Evolutionary conservation across 2,888 invertebrate species (phyloP), one percentile per base, ranked within the genome.

Genomic region (Amorpha juglandis): DNA sequence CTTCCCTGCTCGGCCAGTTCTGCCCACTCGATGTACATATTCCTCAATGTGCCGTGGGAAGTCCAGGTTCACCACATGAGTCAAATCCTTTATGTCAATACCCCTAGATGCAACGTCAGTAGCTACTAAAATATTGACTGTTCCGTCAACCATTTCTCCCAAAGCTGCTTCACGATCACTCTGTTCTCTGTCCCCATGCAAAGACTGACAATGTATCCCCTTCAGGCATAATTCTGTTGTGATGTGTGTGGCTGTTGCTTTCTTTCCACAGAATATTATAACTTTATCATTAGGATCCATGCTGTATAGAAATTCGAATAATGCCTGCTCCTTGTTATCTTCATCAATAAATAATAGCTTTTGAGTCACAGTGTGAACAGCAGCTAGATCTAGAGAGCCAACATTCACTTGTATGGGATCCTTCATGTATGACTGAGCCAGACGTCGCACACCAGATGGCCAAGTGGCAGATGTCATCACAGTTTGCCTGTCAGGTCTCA

Each of bases 391-490:
- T 48, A 96, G 94, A 63, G 96, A 95, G 0, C 99, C 99, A 33
- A 99, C 97, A 84, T 96, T 97, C 0, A 98, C 96, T 89, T 98
- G 98, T 64, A 98, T 94, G 0, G 99, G 98, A 85, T 98, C 95
- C 65, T 95, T 96, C 96, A 98, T 97, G 82, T 98, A 99, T 0
- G 96, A 95, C 71, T 96, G 94, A 0, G 98, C 98, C 52, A 99
- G 91, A 19, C 97, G 94, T 16, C 98, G 94, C 0, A 99, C 98
- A 52, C 96, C 97, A 64, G 94, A 91, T 0, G 99, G 99, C 99
- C 99, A 99, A 0, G 99, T 99, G 14, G 99, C 99, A 82, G 97
- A 97, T 0, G 99, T 99, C 98, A 99, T 98, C 0, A 99, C 95
- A n/a, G 98, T 98, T 85, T 99, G 98, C 65, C 98, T 91, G 81